Percentiles rank a stretch among this genome's conserved stretches.
phyloP scores from a whole-genome alignment of 2,797 vertebrate species.

The Setipinna tenuifilis region DNA sequence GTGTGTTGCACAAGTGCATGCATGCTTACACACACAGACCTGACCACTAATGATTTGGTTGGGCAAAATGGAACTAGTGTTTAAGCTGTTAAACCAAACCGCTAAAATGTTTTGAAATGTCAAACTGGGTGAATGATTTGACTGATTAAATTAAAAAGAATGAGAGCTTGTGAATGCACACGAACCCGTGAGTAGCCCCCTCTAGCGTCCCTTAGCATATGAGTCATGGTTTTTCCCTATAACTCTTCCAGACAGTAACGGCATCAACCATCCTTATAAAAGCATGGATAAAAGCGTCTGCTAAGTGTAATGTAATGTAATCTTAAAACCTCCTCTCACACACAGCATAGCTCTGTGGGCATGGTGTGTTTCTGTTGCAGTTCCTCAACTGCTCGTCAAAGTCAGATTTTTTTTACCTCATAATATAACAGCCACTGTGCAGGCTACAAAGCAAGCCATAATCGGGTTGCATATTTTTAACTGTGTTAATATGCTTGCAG shows the following conservation, averaged over 20 bases:
- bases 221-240: background rate
- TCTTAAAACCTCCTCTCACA: background rate
- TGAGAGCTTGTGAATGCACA: background rate
- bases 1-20: background rate
- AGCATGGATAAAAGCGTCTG: no score
- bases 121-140: background rate
- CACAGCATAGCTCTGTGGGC: background rate
- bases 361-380: background rate
- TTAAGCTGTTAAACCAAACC: background rate
- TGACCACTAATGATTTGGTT: conserved; percentile 13
- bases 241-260: background rate
- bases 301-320: no score
- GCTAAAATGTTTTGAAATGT: conserved; percentile 20
- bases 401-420: background rate
- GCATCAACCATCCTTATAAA: background rate
- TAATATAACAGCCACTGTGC: background rate
- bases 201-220: background rate
- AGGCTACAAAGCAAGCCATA: background rate
- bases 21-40: background rate
- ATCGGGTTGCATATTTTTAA: background rate
- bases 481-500: background rate
- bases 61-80: background rate
- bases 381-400: background rate
- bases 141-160: conserved; percentile 20
- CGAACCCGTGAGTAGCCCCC: background rate